Percentiles rank a stretch among this genome's conserved stretches.
Conservation (phyloP, 2,888 invertebrate genomes). For the Diarsia mendica region DNA sequence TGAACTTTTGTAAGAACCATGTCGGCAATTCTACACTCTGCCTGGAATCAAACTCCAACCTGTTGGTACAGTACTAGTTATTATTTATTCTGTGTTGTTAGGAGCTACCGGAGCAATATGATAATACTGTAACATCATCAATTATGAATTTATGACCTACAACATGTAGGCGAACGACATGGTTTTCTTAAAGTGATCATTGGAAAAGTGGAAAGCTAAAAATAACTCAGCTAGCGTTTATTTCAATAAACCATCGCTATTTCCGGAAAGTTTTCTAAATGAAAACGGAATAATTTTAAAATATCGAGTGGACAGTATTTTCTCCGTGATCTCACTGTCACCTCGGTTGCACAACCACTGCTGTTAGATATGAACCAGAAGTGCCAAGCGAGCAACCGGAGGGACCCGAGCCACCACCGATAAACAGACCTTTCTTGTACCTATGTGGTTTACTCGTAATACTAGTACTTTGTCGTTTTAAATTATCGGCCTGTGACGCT, state of each 20-base stretch:
- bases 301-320: slow-evolving; percentile 25
- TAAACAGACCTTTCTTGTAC: slow-evolving; percentile 39
- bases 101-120: too few relatives aligned
- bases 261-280: slow-evolving; percentile 57
- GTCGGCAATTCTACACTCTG: neutral
- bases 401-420: neutral
- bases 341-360: slow-evolving; percentile 43
- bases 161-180: neutral
- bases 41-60: neutral
- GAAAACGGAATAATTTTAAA: slow-evolving; percentile 49
- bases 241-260: slow-evolving; percentile 29
- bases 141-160: neutral
- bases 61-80: neutral
- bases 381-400: neutral
- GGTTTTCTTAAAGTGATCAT: slow-evolving; percentile 2
- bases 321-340: slow-evolving; percentile 40
- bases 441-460: neutral
- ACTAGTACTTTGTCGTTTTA: neutral
- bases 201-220: slow-evolving; percentile 20
- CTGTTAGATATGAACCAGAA: neutral
- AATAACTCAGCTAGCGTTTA: neutral
- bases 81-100: neutral
- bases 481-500: slow-evolving; percentile 22
- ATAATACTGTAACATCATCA: too few relatives aligned
- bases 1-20: neutral